A percentile compares a stretch with the other conserved stretches of the same genome.
Evolutionary conservation across 2,113 vertebrate genomes (phyloP).

Genomic region (Neolamprologus cancellatus): DNA sequence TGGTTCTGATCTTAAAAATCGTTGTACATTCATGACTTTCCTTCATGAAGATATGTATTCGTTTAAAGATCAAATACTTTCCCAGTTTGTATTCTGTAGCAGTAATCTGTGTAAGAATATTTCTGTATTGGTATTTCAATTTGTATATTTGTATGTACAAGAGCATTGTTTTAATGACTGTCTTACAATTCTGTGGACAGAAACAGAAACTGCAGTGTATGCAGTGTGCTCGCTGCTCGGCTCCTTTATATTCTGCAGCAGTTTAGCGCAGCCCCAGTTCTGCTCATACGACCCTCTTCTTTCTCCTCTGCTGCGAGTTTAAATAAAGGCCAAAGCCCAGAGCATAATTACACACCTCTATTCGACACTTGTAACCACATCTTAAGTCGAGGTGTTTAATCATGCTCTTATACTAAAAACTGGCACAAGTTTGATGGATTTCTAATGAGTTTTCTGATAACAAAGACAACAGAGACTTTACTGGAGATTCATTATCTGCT

Average conservation of each 20-base stretch:
- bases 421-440: neutral
- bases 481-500: neutral
- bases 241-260: neutral
- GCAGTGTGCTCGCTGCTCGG: neutral
- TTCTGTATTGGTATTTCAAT: slow-evolving; percentile 19
- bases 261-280: neutral
- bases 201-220: neutral
- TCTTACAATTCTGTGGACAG: neutral
- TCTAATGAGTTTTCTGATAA: neutral
- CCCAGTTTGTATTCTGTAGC: slow-evolving; percentile 28
- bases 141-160: neutral
- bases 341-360: neutral
- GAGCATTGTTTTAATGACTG: neutral
- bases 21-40: neutral
- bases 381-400: neutral
- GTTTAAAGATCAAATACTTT: neutral
- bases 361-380: neutral
- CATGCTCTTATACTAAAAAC: neutral
- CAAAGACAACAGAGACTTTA: neutral
- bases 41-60: neutral
- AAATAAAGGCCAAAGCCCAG: neutral
- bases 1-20: neutral
- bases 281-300: neutral
- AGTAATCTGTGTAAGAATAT: slow-evolving; percentile 37
- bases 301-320: neutral